These are phyloP conservation scores for Acanthiza pusilla DNA, from an alignment of 2,797 vertebrate species.

Conservation along the genomic window DNA sequence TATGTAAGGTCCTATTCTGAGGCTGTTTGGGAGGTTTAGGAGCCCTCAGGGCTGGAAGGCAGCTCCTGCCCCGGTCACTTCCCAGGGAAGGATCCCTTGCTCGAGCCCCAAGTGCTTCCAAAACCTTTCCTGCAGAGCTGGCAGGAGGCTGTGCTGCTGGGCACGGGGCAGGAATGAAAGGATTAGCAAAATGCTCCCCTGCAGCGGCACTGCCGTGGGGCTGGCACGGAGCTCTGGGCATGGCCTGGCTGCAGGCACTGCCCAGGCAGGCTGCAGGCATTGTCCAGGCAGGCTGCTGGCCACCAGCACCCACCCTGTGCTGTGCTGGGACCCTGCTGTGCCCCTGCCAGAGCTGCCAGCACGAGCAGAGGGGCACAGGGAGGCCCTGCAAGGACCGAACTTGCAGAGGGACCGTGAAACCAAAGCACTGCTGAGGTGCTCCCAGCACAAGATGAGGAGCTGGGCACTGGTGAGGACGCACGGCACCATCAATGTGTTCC, in stretches of 20 bases:
- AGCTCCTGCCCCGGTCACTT: fast-evolving
- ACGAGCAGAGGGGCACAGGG: fast-evolving
- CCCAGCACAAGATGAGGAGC: not conserved
- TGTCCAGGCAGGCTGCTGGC: not conserved
- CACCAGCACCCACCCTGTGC: not conserved
- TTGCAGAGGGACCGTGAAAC: fast-evolving
- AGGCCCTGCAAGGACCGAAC: fast-evolving
- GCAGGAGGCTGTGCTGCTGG: not conserved
- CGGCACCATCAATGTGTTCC: fast-evolving
- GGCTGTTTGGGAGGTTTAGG: not conserved
- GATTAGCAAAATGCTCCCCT: slow-evolving; percentile 13
- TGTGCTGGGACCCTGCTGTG: not conserved
- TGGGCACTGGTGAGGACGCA: not conserved
- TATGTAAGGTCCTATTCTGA: not conserved
- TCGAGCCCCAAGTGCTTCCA: not conserved
- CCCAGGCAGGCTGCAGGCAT: not conserved
- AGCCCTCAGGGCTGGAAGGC: not conserved
- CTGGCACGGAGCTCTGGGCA: not conserved
- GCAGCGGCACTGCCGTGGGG: not conserved
- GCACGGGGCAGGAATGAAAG: not conserved
- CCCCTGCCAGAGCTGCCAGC: not conserved
- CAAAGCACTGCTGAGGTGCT: not conserved
- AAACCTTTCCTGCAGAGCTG: not conserved
- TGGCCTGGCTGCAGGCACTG: not conserved
- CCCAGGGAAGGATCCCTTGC: not conserved